Percentiles rank a stretch among this genome's conserved stretches.
These are phyloP conservation scores for Lepus europaeus DNA, from an alignment of 2,113 vertebrate species.

Conservation along the genomic window DNA sequence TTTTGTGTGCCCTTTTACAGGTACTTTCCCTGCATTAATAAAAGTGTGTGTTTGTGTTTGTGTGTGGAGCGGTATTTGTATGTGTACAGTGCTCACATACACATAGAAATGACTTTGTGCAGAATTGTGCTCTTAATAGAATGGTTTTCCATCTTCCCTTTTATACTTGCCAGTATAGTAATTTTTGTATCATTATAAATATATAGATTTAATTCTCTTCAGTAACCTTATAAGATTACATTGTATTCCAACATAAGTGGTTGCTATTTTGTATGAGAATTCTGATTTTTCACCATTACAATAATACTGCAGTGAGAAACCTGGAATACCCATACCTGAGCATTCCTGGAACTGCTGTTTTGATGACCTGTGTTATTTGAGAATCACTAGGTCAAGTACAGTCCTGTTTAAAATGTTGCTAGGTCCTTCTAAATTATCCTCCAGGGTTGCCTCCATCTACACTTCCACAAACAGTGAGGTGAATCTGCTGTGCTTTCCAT, in stretches of 20 bases:
- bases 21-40: background rate
- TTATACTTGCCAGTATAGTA: background rate
- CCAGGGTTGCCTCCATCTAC: background rate
- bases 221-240: background rate
- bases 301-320: background rate
- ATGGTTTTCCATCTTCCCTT: background rate
- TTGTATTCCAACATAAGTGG: too few relatives aligned
- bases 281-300: background rate
- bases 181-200: background rate
- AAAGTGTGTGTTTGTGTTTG: background rate
- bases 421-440: background rate
- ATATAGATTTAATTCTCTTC: background rate
- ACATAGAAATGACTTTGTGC: background rate
- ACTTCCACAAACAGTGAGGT: too few relatives aligned
- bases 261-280: too few relatives aligned
- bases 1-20: background rate
- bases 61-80: background rate
- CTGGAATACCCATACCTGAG: background rate
- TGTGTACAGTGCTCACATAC: background rate
- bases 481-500: too few relatives aligned
- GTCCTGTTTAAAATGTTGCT: background rate
- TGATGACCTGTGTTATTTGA: background rate
- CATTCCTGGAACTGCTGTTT: too few relatives aligned
- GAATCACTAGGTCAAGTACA: conserved; percentile 30
- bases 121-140: background rate